These are phyloP conservation scores for Poeciliopsis retropinna DNA, from an alignment of 2,113 vertebrate genomes.

Conservation along the genomic window DNA sequence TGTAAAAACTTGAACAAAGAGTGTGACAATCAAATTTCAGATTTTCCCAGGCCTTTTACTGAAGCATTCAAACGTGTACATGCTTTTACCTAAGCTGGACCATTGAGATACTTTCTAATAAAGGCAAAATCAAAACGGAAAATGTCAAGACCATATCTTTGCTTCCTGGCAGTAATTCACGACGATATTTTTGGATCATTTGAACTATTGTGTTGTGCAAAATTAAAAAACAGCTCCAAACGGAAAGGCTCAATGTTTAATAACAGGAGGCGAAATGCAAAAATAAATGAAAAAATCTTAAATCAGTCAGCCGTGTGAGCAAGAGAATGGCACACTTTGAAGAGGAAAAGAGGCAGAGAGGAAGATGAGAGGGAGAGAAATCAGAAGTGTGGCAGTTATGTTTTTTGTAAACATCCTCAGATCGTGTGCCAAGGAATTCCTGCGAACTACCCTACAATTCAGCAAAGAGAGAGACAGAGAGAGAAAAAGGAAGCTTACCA, in stretches of 20 bases:
- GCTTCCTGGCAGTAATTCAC: no score
- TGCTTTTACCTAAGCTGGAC: no score
- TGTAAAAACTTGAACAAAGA: no score
- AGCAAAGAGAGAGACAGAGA: neutral
- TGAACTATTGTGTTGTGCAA: neutral
- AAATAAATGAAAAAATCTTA: neutral
- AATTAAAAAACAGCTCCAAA: neutral
- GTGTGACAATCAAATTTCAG: no score
- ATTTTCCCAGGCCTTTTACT: no score
- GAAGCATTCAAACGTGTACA: no score
- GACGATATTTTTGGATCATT: neutral
- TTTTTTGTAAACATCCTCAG: constrained; percentile 39
- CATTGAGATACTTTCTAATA: no score
- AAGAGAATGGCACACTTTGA: constrained; percentile 12
- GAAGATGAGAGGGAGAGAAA: constrained; percentile 26
- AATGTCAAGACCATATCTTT: no score
- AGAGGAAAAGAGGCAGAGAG: constrained; percentile 32
- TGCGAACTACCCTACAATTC: constrained; percentile 51
- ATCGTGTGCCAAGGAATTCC: constrained; percentile 45
- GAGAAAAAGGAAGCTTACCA: constrained; percentile 29
- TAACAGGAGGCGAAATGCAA: neutral
- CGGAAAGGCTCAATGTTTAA: neutral
- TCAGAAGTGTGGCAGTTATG: constrained; percentile 11
- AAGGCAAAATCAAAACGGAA: no score
- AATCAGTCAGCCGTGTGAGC: neutral